These are phyloP conservation scores for Syritta pipiens DNA, from an alignment of 2,888 invertebrate species.

Conservation along the genomic window DNA sequence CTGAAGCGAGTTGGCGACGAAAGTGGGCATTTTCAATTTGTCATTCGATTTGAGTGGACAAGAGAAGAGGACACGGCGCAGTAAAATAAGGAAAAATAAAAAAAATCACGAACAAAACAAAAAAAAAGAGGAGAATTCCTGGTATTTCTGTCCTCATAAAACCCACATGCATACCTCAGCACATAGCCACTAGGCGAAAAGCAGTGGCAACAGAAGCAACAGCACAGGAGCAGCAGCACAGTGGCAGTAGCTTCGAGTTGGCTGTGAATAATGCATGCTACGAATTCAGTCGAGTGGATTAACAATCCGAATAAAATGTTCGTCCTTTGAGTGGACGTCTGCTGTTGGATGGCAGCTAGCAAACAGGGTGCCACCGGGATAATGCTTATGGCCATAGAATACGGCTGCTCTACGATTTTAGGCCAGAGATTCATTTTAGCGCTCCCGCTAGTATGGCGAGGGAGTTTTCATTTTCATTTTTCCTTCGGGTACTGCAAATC, in stretches of 20 bases:
- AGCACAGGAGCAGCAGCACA: slow-evolving; percentile 19
- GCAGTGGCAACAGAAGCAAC: slow-evolving; percentile 26
- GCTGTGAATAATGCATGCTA: slow-evolving; percentile 65
- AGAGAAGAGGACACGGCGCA: slow-evolving; percentile 15
- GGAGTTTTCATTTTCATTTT: too few species aligned
- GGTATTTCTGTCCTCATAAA: slow-evolving; percentile 54
- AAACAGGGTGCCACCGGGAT: slow-evolving; percentile 42
- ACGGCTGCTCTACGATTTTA: neutral
- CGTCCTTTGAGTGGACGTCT: slow-evolving; percentile 51
- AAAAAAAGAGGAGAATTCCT: slow-evolving; percentile 7
- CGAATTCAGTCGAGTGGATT: slow-evolving; percentile 65
- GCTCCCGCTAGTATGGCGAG: too few species aligned
- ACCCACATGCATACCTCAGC: slow-evolving; percentile 51
- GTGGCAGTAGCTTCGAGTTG: slow-evolving; percentile 45
- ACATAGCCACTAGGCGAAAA: slow-evolving; percentile 32
- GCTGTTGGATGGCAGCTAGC: slow-evolving; percentile 15
- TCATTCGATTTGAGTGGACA: slow-evolving; percentile 60
- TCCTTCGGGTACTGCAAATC: too few species aligned
- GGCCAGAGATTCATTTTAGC: neutral
- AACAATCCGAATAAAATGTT: slow-evolving; percentile 64
- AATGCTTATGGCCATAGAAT: slow-evolving; percentile 10
- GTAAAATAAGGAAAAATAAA: slow-evolving; percentile 14
- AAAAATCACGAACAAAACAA: neutral
- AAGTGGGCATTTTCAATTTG: slow-evolving; percentile 65
- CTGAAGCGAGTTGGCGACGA: slow-evolving; percentile 30